A percentile compares a stretch with the other conserved stretches of the same genome.
Conservation (phyloP, 2,888 invertebrate species). For the Lepidocyrtinus sp. region DNA sequence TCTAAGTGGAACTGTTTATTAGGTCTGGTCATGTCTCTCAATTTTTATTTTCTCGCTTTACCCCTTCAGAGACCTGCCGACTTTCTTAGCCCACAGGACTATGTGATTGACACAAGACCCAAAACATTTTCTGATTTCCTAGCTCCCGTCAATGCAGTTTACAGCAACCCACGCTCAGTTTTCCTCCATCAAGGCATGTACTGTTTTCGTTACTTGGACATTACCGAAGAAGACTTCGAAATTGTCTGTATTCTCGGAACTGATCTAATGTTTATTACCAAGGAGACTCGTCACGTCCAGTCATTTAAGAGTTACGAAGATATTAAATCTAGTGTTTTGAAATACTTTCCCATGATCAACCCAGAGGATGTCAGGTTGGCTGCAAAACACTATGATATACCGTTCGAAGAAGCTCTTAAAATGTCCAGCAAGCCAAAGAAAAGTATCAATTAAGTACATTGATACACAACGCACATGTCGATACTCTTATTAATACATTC, state of each 20-base stretch:
- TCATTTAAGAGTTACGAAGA: conserved; percentile 39
- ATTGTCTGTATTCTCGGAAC: conserved; percentile 50
- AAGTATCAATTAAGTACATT: too few relatives aligned
- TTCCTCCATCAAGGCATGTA: conserved; percentile 51
- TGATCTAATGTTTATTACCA: conserved; percentile 57
- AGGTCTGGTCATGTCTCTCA: not conserved
- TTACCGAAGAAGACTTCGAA: conserved; percentile 56
- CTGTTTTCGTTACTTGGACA: conserved; percentile 54
- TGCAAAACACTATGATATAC: conserved; percentile 45
- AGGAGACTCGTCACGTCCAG: conserved; percentile 46
- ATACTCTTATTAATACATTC: too few relatives aligned
- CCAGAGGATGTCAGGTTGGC: conserved; percentile 25
- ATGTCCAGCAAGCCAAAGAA: conserved; percentile 23
- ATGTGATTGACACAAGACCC: conserved; percentile 27
- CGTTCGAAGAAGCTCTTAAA: conserved; percentile 55
- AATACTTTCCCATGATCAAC: conserved; percentile 62
- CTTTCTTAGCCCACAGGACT: conserved; percentile 61
- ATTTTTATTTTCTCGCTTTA: too few relatives aligned
- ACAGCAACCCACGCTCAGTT: conserved; percentile 40
- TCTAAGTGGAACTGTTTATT: too few relatives aligned
- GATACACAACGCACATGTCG: too few relatives aligned
- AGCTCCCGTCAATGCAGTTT: conserved; percentile 8
- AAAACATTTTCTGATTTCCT: conserved; percentile 1
- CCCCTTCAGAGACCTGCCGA: not conserved
- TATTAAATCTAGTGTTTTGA: conserved; percentile 28